phyloP scores from a whole-genome alignment of 2,113 vertebrate genomes.

The Eulacestoma nigropectus region DNA sequence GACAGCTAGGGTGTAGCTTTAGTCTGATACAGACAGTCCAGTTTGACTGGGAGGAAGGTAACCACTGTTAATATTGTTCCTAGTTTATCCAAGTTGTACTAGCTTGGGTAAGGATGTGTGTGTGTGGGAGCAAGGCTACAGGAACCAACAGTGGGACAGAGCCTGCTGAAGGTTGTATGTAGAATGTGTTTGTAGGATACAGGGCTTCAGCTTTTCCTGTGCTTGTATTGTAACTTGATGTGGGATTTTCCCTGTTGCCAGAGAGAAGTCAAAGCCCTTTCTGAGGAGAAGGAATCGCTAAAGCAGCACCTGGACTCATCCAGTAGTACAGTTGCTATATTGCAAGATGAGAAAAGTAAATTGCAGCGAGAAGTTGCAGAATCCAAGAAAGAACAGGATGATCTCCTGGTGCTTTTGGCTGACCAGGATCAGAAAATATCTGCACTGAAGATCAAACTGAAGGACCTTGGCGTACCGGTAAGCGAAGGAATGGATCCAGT shows the following conservation, averaged over 20 bases:
- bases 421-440: constrained; percentile 97
- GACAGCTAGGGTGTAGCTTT: background rate
- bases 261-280: constrained; percentile 77
- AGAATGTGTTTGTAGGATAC: background rate
- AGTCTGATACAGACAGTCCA: background rate
- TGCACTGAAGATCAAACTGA: constrained; percentile 81
- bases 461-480: constrained; percentile 88
- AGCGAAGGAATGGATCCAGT: background rate
- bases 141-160: accelerated
- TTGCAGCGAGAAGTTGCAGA: constrained; percentile 85
- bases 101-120: background rate
- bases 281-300: constrained; percentile 72
- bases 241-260: constrained; percentile 37
- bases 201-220: background rate
- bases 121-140: background rate
- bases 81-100: background rate
- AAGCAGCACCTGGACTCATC: constrained; percentile 85
- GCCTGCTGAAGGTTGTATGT: accelerated
- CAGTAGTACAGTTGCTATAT: constrained; percentile 86
- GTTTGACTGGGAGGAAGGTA: background rate
- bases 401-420: constrained; percentile 92
- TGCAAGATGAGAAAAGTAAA: constrained; percentile 86
- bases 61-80: no score
- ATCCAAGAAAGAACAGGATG: constrained; percentile 96
- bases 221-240: background rate